Evolutionary conservation across 2,888 invertebrate genomes (phyloP).

Genomic region (Lepeophtheirus nordmannii): DNA sequence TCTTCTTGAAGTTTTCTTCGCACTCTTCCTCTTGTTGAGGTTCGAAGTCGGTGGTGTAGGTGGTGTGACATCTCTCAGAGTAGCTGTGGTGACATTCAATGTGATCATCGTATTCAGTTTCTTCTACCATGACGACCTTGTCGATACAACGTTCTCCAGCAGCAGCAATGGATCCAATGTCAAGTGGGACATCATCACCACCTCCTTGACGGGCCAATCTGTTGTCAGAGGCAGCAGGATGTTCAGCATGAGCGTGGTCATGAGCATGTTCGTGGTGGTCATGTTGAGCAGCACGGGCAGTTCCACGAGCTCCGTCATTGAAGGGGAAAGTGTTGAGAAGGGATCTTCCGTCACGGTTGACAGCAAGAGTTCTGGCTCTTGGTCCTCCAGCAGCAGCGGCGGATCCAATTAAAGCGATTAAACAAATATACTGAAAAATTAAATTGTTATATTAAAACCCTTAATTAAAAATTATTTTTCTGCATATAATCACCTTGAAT

Average conservation of each 20-base stretch:
- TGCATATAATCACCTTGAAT: no score
- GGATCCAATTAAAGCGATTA: not conserved
- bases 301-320: constrained; percentile 1
- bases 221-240: not conserved
- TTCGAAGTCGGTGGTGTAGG: constrained; percentile 16
- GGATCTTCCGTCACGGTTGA: not conserved
- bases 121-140: constrained; percentile 18
- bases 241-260: constrained; percentile 10
- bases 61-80: constrained; percentile 16
- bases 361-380: not conserved
- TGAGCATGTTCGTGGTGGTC: constrained; percentile 11
- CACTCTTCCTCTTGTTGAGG: constrained; percentile 22
- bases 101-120: constrained; percentile 19
- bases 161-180: constrained; percentile 15
- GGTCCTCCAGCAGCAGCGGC: not conserved
- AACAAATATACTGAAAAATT: no score
- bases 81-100: constrained; percentile 22
- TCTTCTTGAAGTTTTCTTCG: constrained; percentile 18
- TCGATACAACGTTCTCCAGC: constrained; percentile 21
- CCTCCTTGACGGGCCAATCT: constrained; percentile 12
- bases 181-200: constrained; percentile 7
- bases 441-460: no score
- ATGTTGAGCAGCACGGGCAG: not conserved
- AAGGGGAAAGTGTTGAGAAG: constrained; percentile 23
- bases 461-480: no score